Base-by-base conservation (phyloP, 2,797 vertebrate genomes). In the Microhierax caerulescens region DNA sequence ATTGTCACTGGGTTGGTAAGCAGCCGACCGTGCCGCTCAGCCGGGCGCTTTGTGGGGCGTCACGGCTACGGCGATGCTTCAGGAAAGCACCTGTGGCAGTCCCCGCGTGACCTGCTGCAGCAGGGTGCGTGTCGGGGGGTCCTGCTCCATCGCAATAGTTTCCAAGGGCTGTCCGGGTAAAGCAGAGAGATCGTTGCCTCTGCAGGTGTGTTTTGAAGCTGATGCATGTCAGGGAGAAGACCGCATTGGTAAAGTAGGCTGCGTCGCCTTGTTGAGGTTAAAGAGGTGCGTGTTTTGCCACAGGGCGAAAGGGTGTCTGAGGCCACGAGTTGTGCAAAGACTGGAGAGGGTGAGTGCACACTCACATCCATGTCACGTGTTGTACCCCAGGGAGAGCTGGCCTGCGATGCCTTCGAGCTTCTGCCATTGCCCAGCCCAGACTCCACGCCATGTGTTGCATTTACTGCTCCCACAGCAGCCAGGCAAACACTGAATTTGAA, bases 311-410 rank as follows among this genome's bases (percentile, higher is more conserved):
- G 24, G 60, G 32, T 20, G 10, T 14, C 24, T 9, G 65, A 30
- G 48, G 75, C 30, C 13, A 1, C 12, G 2, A 7, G 23, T 2
- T 16, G 56, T 14, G 56, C 28, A 9, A 16, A 24, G 24, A 7
- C 45, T 14, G 7, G 34, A 3, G 23, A 30, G 60, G 50, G 9
- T 7, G 28, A 2, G n/a, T 11, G 47, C 23, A 2, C 5, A 1
- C 37, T 23, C n/a, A 1, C 3, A 0, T 6, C 23, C 6, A 0
- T 4, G 57, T 5, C 41, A 13, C 39, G 13, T 39, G 1, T 8
- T 5, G 57, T 11, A 8, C 5, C 74, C 14, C 27, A 0, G 32
- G 27, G 13, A 43, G 36, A 43, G 32, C 45, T 48, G 65, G 30
- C 19, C 28, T 4, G 57, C 2, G 34, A 20, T 7, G 2, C 3